Evolutionary conservation across 2,797 vertebrate species (phyloP), one percentile per base, ranked within the genome.

Genomic region (Mastacembelus armatus): DNA sequence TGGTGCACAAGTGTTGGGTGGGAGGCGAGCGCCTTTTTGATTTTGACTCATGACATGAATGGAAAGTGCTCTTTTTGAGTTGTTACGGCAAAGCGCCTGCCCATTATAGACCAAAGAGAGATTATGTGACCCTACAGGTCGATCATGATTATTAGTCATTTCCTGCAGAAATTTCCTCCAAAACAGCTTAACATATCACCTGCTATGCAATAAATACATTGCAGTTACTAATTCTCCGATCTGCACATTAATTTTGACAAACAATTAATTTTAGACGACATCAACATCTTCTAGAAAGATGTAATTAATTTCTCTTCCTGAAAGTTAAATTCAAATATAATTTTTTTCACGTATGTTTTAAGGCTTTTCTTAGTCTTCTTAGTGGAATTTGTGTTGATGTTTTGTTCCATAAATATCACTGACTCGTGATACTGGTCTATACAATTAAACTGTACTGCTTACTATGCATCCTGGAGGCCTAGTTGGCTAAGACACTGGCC

Each of bases 71-170:
- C 2, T 26, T 63, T 47, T 18, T 35, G 2, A 10, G 22, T 12
- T 21, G 38, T 40, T 43, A 15, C 27, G 10, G 16, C 29, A n/a
- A 16, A n/a, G n/a, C n/a, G n/a, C n/a, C n/a, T 33, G 18, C 29
- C 3, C 21, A 48, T 64, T 40, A 44, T 3, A 6, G 29, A 21
- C 29, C 58, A n/a, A 33, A 27, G n/a, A 29, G 5, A 47, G 43
- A 62, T 48, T 7, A 51, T 47, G 57, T 24, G 14, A 32, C 48
- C 11, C 3, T 19, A 39, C 6, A 52, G 55, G 61, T 39, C 39
- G 44, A 66, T 44, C 45, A 59, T 50, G 24, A 35, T n/a, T 42
- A 63, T 39, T 26, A 47, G 8, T 10, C 33, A 63, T 12, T 42
- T 44, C 3, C 15, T 51, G 1, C 40, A 49, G 32, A 70, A 15